Percentiles rank a stretch among this genome's conserved stretches.
Evolutionary conservation across 1,140 invertebrate genomes (phyloP).

Genomic region (Palaemon carinicauda): DNA sequence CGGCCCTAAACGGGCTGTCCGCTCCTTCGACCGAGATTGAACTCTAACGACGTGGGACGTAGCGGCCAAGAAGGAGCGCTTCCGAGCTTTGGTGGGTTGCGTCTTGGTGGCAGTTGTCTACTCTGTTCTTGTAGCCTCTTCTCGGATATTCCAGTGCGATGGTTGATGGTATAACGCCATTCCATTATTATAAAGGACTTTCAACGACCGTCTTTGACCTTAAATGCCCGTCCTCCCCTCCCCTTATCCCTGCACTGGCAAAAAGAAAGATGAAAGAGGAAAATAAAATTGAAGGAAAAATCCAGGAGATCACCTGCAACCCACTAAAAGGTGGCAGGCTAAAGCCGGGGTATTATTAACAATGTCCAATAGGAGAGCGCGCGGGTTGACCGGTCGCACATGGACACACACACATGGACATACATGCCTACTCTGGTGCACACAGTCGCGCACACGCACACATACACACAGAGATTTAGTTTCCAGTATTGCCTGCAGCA

Average conservation of each 20-base stretch:
- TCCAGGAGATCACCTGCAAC: too few relatives aligned
- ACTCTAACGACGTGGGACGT: not conserved
- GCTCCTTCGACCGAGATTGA: not conserved
- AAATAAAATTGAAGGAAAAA: too few relatives aligned
- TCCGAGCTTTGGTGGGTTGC: not conserved
- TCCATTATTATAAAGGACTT: not conserved
- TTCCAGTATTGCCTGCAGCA: conserved; percentile 45
- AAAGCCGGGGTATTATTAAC: too few relatives aligned
- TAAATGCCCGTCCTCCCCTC: too few relatives aligned
- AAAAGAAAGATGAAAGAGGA: too few relatives aligned
- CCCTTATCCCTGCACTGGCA: too few relatives aligned
- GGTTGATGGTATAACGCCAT: not conserved
- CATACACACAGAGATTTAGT: conserved; percentile 20
- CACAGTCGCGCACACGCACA: not conserved
- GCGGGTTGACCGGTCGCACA: not conserved
- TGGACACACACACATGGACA: not conserved
- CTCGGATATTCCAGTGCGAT: conserved; percentile 3
- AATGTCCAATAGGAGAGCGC: too few relatives aligned
- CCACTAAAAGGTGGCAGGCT: too few relatives aligned
- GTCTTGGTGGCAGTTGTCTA: not conserved
- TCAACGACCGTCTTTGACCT: too few relatives aligned
- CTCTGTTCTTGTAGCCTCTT: conserved; percentile 14
- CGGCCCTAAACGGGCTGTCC: not conserved
- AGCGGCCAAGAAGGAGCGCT: not conserved
- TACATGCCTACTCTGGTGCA: not conserved